Base-by-base conservation (phyloP, 2,797 vertebrate species). In the Tarsius wallacei region DNA sequence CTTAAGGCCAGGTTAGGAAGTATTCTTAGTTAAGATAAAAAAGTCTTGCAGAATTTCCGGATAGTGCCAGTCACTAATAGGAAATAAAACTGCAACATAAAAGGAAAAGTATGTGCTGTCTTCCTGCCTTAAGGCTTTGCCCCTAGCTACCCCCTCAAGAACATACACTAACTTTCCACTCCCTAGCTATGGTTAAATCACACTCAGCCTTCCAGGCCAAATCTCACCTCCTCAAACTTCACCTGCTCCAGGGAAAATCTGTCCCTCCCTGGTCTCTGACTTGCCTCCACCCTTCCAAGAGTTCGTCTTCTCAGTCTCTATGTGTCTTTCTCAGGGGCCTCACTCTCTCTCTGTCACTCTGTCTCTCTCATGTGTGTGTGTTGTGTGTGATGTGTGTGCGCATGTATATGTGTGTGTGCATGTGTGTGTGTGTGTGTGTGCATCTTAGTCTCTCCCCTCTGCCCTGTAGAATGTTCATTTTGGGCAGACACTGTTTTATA, bases 1-100 rank as follows among this genome's bases (percentile, higher is more conserved):
- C 61, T 92, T 86, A 59, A 90, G 82, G 16, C 64, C 53, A 55
- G 17, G 28, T 70, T 24, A 80, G 80, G 36, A 86, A 90, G 6
- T 47, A 59, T 36, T 71, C 5, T 71, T 71, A 24, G 16, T 66
- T 55, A 28, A 24, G 64, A 81, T 28, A 55, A 36, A 57, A 88
- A 83, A 22, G 12, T 66, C 82, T 87, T 66, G 26, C n/a, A 84
- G 14, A 82, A 68, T 26, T 26, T 82, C 22, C 76, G 64, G 31
- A 82, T 19, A n/a, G 21, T 66, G 12, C 11, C 47, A n/a, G 83
- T 74, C 85, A 51, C 51, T 82, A 59, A 70, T 19, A 15, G 6
- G 16, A n/a, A 55, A 63, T 47, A 80, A 36, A 85, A 70, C 28
- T 36, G 47, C 80, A 66, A 68, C 31, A 9, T 22, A 28, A 21